Evolutionary conservation across 92 coral and sea anemone species (phyloP).

Genomic region (Zoanthus solanderi): DNA sequence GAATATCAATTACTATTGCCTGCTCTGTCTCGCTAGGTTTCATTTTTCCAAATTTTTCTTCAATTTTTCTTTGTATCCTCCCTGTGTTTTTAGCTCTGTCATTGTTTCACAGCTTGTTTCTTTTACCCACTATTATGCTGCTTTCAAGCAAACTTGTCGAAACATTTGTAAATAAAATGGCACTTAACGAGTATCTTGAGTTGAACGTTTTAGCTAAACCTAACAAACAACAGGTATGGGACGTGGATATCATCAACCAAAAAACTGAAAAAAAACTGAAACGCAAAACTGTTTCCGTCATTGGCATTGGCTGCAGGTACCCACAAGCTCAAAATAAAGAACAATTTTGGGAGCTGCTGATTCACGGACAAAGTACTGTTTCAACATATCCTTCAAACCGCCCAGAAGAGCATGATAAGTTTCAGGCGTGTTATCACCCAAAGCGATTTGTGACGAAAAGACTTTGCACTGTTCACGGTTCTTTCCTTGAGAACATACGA

Average conservation of each 20-base stretch:
- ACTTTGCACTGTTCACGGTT: constrained; percentile 71
- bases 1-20: constrained; percentile 34
- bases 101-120: constrained; percentile 61
- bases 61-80: constrained; percentile 57
- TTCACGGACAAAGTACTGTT: constrained; percentile 62
- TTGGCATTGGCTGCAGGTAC: constrained; percentile 86
- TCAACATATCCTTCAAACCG: constrained; percentile 71
- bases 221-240: not conserved
- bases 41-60: constrained; percentile 56
- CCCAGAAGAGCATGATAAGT: constrained; percentile 59
- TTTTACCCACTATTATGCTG: constrained; percentile 58
- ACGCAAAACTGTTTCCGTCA: constrained; percentile 58
- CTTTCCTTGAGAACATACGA: constrained; percentile 75
- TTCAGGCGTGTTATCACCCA: constrained; percentile 71
- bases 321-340: constrained; percentile 73
- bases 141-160: constrained; percentile 53
- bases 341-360: constrained; percentile 73
- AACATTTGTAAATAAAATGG: constrained; percentile 8
- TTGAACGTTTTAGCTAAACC: constrained; percentile 15
- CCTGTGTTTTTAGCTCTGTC: constrained; percentile 63
- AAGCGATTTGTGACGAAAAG: constrained; percentile 69
- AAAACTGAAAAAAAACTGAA: not conserved
- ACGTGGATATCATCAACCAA: not conserved
- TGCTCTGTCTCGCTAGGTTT: constrained; percentile 77
- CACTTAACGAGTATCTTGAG: constrained; percentile 42